A percentile compares a stretch with the other conserved stretches of the same genome.
Evolutionary conservation across 2,888 invertebrate genomes (phyloP).

Genomic region (Drosophila paracracens): DNA sequence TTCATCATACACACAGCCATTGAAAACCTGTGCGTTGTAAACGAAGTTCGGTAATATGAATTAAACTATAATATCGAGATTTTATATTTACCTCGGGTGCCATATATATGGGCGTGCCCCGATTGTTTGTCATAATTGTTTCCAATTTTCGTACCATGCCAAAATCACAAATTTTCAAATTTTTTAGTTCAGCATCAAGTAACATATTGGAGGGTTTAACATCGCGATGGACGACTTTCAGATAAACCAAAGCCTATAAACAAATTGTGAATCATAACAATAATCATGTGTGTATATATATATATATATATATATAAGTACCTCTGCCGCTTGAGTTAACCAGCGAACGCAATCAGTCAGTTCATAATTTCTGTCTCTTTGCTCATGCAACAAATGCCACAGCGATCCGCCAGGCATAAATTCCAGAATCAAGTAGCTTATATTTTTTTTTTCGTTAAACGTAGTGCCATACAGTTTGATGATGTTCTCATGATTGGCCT

Average conservation of each 20-base stretch:
- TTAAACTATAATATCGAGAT: neutral
- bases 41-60: neutral
- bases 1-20: fast-evolving
- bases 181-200: neutral
- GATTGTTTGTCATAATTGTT: neutral
- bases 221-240: neutral
- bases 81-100: neutral
- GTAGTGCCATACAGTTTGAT: neutral
- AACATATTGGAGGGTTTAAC: neutral
- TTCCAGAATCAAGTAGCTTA: neutral
- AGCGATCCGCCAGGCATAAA: neutral
- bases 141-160: neutral
- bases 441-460: neutral
- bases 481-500: neutral
- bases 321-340: neutral
- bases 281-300: neutral
- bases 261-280: neutral
- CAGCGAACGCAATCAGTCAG: neutral
- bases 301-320: neutral
- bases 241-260: neutral
- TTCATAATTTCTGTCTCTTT: fast-evolving
- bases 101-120: neutral
- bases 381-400: neutral
- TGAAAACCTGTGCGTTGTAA: neutral
- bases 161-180: neutral